These are phyloP conservation scores for Syndactyla subalaris DNA, from an alignment of 2,797 vertebrate species.

Conservation along the genomic window DNA sequence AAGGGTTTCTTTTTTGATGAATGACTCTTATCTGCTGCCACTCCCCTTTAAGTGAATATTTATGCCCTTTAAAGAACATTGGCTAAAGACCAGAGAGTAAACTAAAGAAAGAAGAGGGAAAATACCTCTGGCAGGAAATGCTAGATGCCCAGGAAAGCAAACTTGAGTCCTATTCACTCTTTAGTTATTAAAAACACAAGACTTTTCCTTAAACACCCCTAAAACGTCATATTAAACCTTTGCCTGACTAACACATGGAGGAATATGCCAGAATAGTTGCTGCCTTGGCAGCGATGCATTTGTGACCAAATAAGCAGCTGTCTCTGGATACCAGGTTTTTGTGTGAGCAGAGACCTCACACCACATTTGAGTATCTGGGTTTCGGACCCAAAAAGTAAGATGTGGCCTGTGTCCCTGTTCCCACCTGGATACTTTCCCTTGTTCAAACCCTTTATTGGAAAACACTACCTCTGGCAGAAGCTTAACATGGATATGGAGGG, in stretches of 20 bases:
- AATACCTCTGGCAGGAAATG: neutral
- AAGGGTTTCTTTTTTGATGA: neutral
- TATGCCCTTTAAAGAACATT: neutral
- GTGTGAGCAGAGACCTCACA: neutral
- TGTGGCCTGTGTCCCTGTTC: neutral
- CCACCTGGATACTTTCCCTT: neutral
- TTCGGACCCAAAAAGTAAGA: neutral
- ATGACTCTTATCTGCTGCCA: neutral
- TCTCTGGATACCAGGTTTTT: neutral
- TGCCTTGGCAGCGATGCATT: neutral
- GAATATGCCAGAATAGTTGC: neutral
- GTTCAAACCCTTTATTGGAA: neutral
- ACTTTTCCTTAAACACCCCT: neutral
- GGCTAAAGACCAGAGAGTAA: neutral
- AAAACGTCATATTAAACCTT: neutral
- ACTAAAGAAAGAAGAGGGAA: neutral
- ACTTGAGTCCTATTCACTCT: neutral
- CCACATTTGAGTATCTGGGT: neutral
- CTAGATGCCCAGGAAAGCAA: neutral
- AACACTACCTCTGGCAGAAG: neutral
- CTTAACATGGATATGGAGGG: rapidly evolving
- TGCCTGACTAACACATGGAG: neutral
- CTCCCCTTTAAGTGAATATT: neutral
- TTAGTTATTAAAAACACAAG: neutral
- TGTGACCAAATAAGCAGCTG: neutral